These are phyloP conservation scores for Eulithis testata DNA, from an alignment of 2,888 invertebrate genomes.

Conservation along the genomic window DNA sequence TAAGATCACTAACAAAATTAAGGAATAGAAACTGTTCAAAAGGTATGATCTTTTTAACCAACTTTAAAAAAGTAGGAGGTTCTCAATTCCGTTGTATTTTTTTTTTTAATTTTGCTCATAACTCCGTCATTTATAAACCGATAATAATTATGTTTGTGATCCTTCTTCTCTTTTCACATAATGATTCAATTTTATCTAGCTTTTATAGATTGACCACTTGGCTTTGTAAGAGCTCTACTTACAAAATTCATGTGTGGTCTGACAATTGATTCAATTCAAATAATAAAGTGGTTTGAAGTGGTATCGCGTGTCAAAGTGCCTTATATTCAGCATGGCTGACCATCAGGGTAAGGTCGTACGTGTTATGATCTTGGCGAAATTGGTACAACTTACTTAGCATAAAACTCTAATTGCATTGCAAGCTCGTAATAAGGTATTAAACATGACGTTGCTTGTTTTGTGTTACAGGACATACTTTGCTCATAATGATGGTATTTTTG, in stretches of 20 bases:
- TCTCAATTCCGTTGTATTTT: too few relatives aligned
- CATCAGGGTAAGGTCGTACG: conserved; percentile 49
- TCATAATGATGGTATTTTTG: too few relatives aligned
- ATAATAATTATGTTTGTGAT: too few relatives aligned
- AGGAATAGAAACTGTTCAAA: too few relatives aligned
- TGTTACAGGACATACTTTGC: too few relatives aligned
- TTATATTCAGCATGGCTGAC: conserved; percentile 55
- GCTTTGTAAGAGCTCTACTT: not conserved
- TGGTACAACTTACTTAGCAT: conserved; percentile 21
- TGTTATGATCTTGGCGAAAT: conserved; percentile 38
- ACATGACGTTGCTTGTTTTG: not conserved
- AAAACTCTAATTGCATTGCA: conserved; percentile 7
- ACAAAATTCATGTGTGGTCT: not conserved
- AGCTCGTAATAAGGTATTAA: conserved; percentile 11
- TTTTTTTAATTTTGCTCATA: too few relatives aligned
- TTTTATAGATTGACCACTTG: not conserved
- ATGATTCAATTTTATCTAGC: too few relatives aligned
- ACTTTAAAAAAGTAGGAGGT: too few relatives aligned
- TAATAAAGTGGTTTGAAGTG: conserved; percentile 32
- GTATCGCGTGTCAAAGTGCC: conserved; percentile 53
- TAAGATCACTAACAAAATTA: too few relatives aligned
- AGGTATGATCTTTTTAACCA: too few relatives aligned
- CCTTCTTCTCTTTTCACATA: too few relatives aligned
- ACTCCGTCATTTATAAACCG: too few relatives aligned
- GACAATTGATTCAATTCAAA: conserved; percentile 13